A percentile compares a stretch with the other conserved stretches of the same genome.
phyloP scores from a whole-genome alignment of 1,140 invertebrate species.

The Drosophila repletoides region DNA sequence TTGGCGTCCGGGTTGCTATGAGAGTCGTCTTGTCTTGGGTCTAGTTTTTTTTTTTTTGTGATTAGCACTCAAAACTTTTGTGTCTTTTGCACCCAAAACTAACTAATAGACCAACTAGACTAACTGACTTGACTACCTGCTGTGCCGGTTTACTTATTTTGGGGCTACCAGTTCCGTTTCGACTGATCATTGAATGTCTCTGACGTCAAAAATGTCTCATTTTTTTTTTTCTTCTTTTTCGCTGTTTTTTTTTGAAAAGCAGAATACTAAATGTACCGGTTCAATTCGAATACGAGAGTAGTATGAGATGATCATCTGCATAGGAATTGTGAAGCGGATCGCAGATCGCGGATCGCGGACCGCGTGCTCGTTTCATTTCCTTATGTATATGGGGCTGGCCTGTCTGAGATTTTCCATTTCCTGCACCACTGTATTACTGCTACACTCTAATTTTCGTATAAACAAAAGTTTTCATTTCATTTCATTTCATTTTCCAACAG shows the following conservation, averaged over 20 bases:
- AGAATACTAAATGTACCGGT: slow-evolving; percentile 13
- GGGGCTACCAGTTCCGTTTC: slow-evolving; percentile 69
- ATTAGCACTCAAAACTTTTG: slow-evolving; percentile 36
- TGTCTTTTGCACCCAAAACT: neutral
- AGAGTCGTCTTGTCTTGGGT: slow-evolving; percentile 14
- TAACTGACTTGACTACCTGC: slow-evolving; percentile 51
- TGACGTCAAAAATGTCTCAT: slow-evolving; percentile 61
- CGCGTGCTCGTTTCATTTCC: slow-evolving; percentile 9
- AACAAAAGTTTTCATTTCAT: slow-evolving; percentile 14
- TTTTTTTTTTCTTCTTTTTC: no score
- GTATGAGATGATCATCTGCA: slow-evolving; percentile 30
- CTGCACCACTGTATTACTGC: slow-evolving; percentile 6
- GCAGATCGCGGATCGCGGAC: no score
- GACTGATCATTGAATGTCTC: slow-evolving; percentile 11
- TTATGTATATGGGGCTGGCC: slow-evolving; percentile 11
- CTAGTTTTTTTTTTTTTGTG: slow-evolving; percentile 65
- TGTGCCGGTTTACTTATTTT: slow-evolving; percentile 74
- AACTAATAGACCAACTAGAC: slow-evolving; percentile 7
- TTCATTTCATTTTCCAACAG: neutral
- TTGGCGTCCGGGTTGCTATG: slow-evolving; percentile 6
- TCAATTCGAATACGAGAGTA: no score
- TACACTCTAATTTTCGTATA: no score
- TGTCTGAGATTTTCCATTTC: slow-evolving; percentile 34
- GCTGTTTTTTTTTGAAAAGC: neutral
- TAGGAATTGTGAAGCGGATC: no score